Base-by-base conservation (phyloP, 2,797 vertebrate species). In the Protonibea diacanthus region DNA sequence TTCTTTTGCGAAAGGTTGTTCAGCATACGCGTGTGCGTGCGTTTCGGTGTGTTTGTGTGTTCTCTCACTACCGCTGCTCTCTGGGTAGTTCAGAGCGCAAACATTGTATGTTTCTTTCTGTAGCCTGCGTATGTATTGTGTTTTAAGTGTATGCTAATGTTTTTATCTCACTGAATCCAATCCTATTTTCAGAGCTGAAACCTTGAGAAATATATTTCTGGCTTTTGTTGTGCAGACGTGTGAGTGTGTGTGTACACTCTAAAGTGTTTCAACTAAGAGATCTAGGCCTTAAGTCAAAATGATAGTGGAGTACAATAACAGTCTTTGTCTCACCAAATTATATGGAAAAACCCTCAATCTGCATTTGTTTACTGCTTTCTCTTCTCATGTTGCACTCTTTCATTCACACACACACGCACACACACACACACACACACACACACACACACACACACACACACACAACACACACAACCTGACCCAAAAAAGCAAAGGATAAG, bases 121-220 rank as follows among this genome's bases (percentile, higher is more conserved):
- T 83, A 72, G 63, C 67, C 70, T 67, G 42, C 38, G 18, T 65
- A 68, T 83, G 72, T 48, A 80, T 87, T 89, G 78, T 85, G 74
- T 85, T 89, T 84, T 88, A 89, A 89, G 71, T 65, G 62, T 84
- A 92, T 89, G 91, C 82, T 87, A 88, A 91, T 92, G 89, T 91
- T 88, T 88, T 91, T 90, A 91, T 92, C 83, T 81, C 74, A 66
- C 82, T 89, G 84, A 67, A 83, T 90, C 86, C 84, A 78, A 89
- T 91, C 86, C 85, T 74, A 38, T 87, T 88, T 78, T 78, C 70
- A 57, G 73, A 75, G 76, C 74, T 63, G 69, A 83, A 86, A 88
- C 82, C 76, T 78, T 76, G 25, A 86, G 72, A 79, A 53, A 86
- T 86, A 25, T 86, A 66, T 87, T 83, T 84, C 56, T 59, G 81